Evolutionary conservation across 2,797 vertebrate species (phyloP).

Genomic region (Microctenopoma lineatum): DNA sequence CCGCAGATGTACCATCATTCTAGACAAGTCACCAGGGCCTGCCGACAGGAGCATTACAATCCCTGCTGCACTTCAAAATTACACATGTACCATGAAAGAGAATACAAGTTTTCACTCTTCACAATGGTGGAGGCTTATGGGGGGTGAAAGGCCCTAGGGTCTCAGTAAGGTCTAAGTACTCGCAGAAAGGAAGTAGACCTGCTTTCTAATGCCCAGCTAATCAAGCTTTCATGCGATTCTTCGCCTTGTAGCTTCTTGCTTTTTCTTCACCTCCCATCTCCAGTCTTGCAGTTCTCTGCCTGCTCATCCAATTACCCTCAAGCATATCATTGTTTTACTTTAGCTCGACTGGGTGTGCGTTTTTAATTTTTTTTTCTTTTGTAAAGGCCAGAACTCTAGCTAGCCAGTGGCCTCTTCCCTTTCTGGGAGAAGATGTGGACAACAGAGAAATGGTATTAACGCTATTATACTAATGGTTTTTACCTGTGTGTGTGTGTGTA

Average conservation of each 20-base stretch:
- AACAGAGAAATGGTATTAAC: conserved; percentile 49
- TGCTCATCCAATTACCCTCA: conserved; percentile 66
- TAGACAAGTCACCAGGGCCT: conserved; percentile 70
- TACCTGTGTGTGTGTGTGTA: conserved; percentile 61
- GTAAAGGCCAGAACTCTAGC: conserved; percentile 50
- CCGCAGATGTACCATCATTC: conserved; percentile 65
- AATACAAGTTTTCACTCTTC: conserved; percentile 75
- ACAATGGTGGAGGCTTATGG: conserved; percentile 9
- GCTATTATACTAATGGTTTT: conserved; percentile 66
- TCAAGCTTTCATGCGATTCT: conserved; percentile 74
- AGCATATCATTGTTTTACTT: conserved; percentile 74
- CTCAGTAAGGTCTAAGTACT: conserved; percentile 64
- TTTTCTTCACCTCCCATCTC: conserved; percentile 27
- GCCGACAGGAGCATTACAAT: conserved; percentile 65
- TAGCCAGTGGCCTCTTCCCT: conserved; percentile 41
- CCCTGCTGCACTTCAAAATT: conserved; percentile 50
- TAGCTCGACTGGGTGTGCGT: conserved; percentile 46
- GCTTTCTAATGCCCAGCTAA: conserved; percentile 71
- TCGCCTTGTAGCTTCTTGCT: conserved; percentile 40
- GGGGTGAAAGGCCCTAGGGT: conserved; percentile 56
- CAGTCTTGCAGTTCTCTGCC: conserved; percentile 32
- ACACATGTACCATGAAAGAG: conserved; percentile 73
- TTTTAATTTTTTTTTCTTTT: conserved; percentile 11
- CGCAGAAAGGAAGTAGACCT: conserved; percentile 51
- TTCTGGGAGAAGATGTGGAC: conserved; percentile 31